These are phyloP conservation scores for Drosophila obscura DNA, from an alignment of 1,140 invertebrate species.

Conservation along the genomic window DNA sequence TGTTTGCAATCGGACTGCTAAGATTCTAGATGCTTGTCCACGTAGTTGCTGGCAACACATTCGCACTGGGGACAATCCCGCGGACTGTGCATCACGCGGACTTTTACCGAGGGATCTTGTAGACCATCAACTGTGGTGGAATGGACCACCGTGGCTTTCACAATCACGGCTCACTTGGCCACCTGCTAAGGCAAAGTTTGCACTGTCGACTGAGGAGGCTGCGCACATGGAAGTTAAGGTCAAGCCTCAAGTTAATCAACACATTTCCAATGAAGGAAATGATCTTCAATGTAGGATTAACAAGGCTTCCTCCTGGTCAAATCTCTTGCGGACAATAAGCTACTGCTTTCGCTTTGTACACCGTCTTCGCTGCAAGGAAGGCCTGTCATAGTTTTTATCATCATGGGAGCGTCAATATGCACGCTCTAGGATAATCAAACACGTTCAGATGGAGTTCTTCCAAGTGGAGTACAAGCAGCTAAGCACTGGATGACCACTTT, in stretches of 20 bases:
- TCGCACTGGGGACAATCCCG: slow-evolving; percentile 69
- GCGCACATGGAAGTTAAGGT: no score
- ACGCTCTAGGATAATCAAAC: background rate
- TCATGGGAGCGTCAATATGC: background rate
- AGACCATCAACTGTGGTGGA: slow-evolving; percentile 32
- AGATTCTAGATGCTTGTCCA: background rate
- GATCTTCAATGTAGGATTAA: no score
- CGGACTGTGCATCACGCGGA: slow-evolving; percentile 43
- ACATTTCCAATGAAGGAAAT: no score
- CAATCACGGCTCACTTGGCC: background rate
- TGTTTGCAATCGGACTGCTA: background rate
- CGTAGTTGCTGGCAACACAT: slow-evolving; percentile 64
- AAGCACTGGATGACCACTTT: no score
- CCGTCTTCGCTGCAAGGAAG: no score
- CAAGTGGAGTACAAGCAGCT: background rate
- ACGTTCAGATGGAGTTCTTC: background rate
- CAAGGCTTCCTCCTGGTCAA: no score
- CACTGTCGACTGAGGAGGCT: background rate
- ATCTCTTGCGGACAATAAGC: background rate
- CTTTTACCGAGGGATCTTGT: slow-evolving; percentile 22
- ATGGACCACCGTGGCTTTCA: slow-evolving; percentile 21
- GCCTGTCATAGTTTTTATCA: background rate
- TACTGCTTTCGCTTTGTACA: no score
- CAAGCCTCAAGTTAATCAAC: no score
- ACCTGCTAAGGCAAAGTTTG: background rate